These are phyloP conservation scores for Drosophila bipectinata DNA, from an alignment of 1,140 invertebrate species.

Conservation along the genomic window DNA sequence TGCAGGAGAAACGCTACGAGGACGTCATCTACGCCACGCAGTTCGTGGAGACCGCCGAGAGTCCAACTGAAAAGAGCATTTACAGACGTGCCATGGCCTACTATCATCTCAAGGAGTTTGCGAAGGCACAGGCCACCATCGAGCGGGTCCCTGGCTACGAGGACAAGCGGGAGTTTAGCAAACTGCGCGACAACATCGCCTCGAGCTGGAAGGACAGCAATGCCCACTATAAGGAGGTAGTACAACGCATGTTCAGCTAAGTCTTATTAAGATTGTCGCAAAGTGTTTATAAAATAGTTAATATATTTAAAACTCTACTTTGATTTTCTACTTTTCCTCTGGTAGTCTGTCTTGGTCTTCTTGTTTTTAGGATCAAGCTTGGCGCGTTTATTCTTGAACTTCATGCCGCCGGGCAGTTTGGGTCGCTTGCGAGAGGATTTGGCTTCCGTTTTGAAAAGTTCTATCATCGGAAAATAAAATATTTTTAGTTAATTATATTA, in stretches of 20 bases:
- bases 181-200: conserved; percentile 63
- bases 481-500: background rate
- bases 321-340: conserved; percentile 45
- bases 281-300: conserved; percentile 44
- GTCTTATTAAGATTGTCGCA: conserved; percentile 14
- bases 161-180: conserved; percentile 74
- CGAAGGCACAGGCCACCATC: conserved; percentile 68
- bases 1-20: conserved; percentile 77
- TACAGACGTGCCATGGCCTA: conserved; percentile 76
- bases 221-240: conserved; percentile 73
- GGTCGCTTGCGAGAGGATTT: conserved; percentile 60
- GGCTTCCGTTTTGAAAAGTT: conserved; percentile 70
- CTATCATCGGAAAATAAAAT: conserved; percentile 24
- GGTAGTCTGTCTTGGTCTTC: conserved; percentile 30
- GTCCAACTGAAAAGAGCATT: conserved; percentile 75
- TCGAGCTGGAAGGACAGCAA: conserved; percentile 70
- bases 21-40: conserved; percentile 78
- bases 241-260: conserved; percentile 82
- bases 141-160: conserved; percentile 67
- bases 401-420: conserved; percentile 64
- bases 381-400: conserved; percentile 70
- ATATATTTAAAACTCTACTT: conserved; percentile 43
- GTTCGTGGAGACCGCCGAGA: conserved; percentile 64
- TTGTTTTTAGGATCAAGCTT: conserved; percentile 66
- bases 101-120: conserved; percentile 73